Conservation (phyloP, 1,140 invertebrate genomes). For the Heliothis virescens region DNA sequence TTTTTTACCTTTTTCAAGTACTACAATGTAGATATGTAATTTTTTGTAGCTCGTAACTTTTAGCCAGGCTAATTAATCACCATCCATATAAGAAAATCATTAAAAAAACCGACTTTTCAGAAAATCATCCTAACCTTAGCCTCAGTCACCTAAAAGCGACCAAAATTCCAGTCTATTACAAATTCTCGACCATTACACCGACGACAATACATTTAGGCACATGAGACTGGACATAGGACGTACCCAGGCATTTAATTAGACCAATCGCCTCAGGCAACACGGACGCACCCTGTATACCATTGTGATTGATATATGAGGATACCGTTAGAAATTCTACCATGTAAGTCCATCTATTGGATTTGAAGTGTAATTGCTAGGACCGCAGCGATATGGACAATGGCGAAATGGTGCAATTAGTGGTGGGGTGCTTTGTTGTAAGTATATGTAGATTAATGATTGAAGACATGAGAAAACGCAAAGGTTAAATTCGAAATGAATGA, state of each 20-base stretch:
- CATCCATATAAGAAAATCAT: too few relatives aligned
- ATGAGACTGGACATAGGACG: constrained; percentile 15
- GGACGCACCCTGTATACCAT: constrained; percentile 33
- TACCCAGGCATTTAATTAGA: constrained; percentile 51
- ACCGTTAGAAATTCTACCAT: constrained; percentile 26
- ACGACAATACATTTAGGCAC: constrained; percentile 15
- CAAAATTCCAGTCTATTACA: background rate
- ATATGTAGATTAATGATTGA: too few relatives aligned
- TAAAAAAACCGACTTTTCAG: too few relatives aligned
- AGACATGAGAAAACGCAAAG: too few relatives aligned
- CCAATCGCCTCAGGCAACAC: constrained; percentile 45
- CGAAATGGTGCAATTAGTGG: too few relatives aligned
- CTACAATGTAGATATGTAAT: too few relatives aligned
- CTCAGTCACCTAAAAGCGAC: background rate
- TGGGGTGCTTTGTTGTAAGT: too few relatives aligned
- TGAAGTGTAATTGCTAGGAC: constrained; percentile 10
- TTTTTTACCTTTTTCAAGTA: too few relatives aligned
- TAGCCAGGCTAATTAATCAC: too few relatives aligned
- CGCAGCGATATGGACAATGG: background rate
- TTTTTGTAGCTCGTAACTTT: too few relatives aligned
- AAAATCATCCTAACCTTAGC: background rate
- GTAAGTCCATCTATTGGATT: background rate
- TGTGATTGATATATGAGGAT: constrained; percentile 49
- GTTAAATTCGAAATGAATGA: too few relatives aligned
- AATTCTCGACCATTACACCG: constrained; percentile 9